Conservation (phyloP, 2,113 vertebrate species). For the Delphinapterus leucas region DNA sequence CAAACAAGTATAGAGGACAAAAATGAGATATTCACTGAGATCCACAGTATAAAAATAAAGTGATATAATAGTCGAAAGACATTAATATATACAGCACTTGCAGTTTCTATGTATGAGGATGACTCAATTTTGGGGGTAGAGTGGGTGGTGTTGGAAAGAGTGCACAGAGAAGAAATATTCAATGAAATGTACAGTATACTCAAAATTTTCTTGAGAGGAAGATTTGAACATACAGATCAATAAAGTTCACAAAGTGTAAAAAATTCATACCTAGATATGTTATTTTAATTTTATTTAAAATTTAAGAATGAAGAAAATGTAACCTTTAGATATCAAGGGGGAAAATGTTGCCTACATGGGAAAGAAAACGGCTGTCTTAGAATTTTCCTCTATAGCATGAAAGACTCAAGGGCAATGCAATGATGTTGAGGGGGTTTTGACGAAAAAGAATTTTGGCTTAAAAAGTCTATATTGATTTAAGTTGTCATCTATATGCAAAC, state of each 20-base stretch:
- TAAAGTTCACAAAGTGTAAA: neutral
- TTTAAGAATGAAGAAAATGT: neutral
- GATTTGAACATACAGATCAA: neutral
- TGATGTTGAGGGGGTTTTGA: neutral
- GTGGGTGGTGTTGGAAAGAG: neutral
- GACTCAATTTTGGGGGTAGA: neutral
- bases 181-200: neutral
- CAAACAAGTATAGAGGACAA: neutral
- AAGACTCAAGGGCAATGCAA: neutral
- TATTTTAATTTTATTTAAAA: constrained; percentile 17
- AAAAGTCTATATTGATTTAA: neutral
- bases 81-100: neutral
- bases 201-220: neutral
- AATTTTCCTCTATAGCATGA: neutral
- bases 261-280: neutral
- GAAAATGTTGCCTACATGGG: neutral
- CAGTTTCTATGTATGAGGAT: neutral
- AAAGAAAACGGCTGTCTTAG: neutral
- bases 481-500: neutral
- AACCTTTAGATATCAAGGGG: neutral
- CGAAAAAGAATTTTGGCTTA: neutral
- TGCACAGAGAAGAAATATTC: neutral
- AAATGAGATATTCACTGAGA: neutral
- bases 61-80: neutral
- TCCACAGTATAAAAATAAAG: neutral